These are phyloP conservation scores for Propithecus deckenii DNA, from an alignment of 2,797 vertebrate genomes.

Conservation along the genomic window DNA sequence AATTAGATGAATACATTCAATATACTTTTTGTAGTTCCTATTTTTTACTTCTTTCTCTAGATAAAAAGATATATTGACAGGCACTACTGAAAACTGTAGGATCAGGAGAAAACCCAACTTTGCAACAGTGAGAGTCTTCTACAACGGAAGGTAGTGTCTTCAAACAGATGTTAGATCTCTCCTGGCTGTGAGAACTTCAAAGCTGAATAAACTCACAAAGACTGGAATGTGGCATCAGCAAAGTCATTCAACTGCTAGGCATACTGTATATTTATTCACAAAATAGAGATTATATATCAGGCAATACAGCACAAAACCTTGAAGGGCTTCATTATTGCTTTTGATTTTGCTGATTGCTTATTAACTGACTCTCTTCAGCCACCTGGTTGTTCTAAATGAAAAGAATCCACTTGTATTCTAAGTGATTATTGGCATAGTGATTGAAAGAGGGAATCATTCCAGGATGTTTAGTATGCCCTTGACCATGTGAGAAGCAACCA, in stretches of 20 bases:
- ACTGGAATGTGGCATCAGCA: conserved; percentile 57
- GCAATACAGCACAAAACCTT: conserved; percentile 63
- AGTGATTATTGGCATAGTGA: conserved; percentile 66
- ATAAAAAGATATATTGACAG: conserved; percentile 59
- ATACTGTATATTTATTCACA: not conserved
- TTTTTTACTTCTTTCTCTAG: conserved; percentile 9
- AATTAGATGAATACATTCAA: conserved; percentile 47
- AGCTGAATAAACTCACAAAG: not conserved
- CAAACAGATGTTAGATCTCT: conserved; percentile 53
- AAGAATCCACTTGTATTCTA: conserved; percentile 68
- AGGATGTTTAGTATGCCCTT: conserved; percentile 14
- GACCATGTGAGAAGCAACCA: conserved; percentile 63
- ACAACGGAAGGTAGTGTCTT: conserved; percentile 21
- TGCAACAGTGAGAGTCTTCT: not conserved
- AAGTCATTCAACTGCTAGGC: conserved; percentile 55
- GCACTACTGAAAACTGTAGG: not conserved
- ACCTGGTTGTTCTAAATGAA: conserved; percentile 73
- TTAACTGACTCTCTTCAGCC: conserved; percentile 69
- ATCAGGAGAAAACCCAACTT: conserved; percentile 24
- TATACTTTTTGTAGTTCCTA: not conserved
- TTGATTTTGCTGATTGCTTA: conserved; percentile 72
- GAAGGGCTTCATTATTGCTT: conserved; percentile 74
- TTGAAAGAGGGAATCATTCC: conserved; percentile 68
- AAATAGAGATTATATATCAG: conserved; percentile 60
- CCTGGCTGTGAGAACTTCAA: not conserved